Evolutionary conservation across 2,888 invertebrate species (phyloP).

Genomic region (Epinotia ramella): DNA sequence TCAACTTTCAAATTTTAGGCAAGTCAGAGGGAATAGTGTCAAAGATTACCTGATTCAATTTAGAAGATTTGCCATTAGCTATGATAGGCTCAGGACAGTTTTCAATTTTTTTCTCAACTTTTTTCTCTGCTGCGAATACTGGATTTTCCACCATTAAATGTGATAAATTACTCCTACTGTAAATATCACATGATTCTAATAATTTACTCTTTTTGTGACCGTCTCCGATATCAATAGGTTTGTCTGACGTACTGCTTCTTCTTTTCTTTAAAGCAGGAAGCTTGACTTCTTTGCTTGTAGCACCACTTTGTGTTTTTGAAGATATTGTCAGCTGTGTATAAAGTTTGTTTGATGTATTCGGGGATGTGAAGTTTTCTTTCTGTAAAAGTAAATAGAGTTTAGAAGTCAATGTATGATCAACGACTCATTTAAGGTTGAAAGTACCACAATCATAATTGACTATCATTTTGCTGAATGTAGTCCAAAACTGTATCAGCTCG

Average conservation of each 20-base stretch:
- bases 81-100: constrained; percentile 61
- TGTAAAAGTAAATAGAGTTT: constrained; percentile 58
- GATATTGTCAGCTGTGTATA: constrained; percentile 81
- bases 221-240: constrained; percentile 75
- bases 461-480: too few relatives aligned
- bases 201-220: constrained; percentile 72
- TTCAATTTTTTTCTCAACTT: constrained; percentile 72
- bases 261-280: constrained; percentile 76
- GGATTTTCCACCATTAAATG: constrained; percentile 64
- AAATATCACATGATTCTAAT: constrained; percentile 74
- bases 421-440: too few relatives aligned
- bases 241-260: constrained; percentile 80
- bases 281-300: constrained; percentile 72
- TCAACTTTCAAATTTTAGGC: too few relatives aligned
- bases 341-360: constrained; percentile 76
- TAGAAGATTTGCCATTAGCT: constrained; percentile 73
- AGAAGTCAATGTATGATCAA: not conserved
- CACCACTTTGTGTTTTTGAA: constrained; percentile 67
- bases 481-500: too few relatives aligned
- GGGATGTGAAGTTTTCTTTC: constrained; percentile 76
- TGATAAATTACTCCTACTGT: constrained; percentile 68
- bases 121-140: constrained; percentile 65
- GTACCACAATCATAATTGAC: too few relatives aligned
- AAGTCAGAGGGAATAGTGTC: not conserved
- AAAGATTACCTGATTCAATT: constrained; percentile 59